phyloP scores from a whole-genome alignment of 2,113 vertebrate genomes.

The Rhinolophus ferrumequinum region DNA sequence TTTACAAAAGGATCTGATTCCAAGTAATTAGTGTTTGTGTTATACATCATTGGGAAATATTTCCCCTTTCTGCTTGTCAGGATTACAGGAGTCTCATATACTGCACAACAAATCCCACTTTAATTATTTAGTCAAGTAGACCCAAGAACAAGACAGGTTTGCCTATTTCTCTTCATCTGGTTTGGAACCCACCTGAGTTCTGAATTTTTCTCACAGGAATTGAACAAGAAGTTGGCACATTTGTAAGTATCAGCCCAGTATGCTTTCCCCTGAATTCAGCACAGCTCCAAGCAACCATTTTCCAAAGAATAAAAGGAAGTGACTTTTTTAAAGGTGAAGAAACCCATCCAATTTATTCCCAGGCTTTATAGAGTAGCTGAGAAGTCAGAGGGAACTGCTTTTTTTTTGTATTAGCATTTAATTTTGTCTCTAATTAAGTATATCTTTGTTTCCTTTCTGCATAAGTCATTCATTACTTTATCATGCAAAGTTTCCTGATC shows the following conservation, averaged over 20 bases:
- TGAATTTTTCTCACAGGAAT: not conserved
- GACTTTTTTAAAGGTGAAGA: not conserved
- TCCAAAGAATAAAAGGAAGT: not conserved
- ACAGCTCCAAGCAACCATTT: not conserved
- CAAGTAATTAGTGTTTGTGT: constrained; percentile 66
- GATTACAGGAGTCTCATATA: constrained; percentile 15
- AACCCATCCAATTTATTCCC: not conserved
- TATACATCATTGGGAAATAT: constrained; percentile 40
- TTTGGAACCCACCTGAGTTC: not conserved
- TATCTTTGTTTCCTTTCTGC: not conserved
- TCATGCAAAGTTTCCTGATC: not conserved
- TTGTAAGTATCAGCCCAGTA: not conserved
- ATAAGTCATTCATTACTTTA: not conserved
- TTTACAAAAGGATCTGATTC: constrained; percentile 61
- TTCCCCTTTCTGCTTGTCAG: not conserved
- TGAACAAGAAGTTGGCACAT: not conserved
- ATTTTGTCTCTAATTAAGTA: not conserved
- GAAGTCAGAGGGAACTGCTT: not conserved
- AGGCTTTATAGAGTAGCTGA: not conserved
- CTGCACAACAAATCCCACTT: constrained; percentile 12
- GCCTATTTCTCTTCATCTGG: constrained; percentile 29
- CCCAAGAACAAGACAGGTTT: not conserved
- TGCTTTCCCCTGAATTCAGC: not conserved
- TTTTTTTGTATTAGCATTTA: not conserved
- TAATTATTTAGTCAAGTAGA: not conserved